phyloP scores from a whole-genome alignment of 2,113 vertebrate genomes.

The Aphyosemion australe region DNA sequence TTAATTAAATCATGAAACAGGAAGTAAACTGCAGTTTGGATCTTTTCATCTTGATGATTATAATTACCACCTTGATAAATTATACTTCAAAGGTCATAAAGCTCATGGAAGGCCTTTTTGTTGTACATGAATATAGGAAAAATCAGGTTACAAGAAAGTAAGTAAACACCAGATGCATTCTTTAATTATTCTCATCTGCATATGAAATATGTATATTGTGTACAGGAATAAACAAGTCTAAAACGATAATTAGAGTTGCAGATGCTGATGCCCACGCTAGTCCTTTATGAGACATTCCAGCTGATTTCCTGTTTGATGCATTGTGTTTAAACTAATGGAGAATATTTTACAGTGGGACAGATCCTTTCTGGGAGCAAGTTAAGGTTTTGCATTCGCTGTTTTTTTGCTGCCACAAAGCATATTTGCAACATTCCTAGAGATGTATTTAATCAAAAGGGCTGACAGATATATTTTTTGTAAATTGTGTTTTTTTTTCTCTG shows the following conservation, averaged over 20 bases:
- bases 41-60: too few relatives aligned
- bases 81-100: background rate
- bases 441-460: constrained; percentile 26
- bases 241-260: constrained; percentile 29
- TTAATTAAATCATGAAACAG: too few relatives aligned
- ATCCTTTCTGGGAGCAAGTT: constrained; percentile 17
- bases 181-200: constrained; percentile 6
- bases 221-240: constrained; percentile 43
- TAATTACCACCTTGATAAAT: constrained; percentile 1
- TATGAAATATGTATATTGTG: constrained; percentile 6
- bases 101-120: background rate
- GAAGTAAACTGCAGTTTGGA: background rate
- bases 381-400: constrained; percentile 15
- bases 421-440: constrained; percentile 10
- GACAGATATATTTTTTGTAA: constrained; percentile 28
- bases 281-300: constrained; percentile 7
- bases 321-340: constrained; percentile 16
- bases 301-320: constrained; percentile 28
- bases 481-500: too few relatives aligned
- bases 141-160: background rate
- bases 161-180: background rate
- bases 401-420: constrained; percentile 12
- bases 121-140: background rate
- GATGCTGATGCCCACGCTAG: background rate
- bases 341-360: constrained; percentile 13